phyloP scores from a whole-genome alignment of 2,888 invertebrate species.

The Tillus elongatus region DNA sequence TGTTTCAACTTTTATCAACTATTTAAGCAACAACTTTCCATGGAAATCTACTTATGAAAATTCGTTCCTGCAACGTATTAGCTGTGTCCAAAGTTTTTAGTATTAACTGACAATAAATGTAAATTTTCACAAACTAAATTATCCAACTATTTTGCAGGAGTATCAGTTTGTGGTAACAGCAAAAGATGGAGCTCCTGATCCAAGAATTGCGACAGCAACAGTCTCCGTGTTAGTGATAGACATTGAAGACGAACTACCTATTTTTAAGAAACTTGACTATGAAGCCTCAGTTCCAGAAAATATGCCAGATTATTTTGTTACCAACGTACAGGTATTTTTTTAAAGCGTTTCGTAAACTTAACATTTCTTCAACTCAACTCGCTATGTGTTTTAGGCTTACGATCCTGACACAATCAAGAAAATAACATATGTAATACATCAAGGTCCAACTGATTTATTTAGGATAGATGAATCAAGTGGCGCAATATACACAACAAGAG shows the following conservation, averaged over 20 bases:
- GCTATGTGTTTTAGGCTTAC: conserved; percentile 58
- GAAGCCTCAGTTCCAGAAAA: conserved; percentile 81
- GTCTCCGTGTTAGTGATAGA: conserved; percentile 75
- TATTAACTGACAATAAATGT: neutral
- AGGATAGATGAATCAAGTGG: conserved; percentile 75
- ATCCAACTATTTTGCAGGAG: conserved; percentile 43
- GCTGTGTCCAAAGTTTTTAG: neutral
- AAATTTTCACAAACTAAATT: conserved; percentile 1
- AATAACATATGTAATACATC: conserved; percentile 74
- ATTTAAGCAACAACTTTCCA: too few species aligned
- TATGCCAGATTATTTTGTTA: conserved; percentile 64
- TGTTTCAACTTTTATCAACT: too few species aligned
- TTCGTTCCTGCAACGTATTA: too few species aligned
- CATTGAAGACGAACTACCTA: conserved; percentile 72
- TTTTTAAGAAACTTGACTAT: conserved; percentile 63
- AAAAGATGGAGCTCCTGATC: conserved; percentile 77
- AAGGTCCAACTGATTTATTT: conserved; percentile 74
- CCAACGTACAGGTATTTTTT: conserved; percentile 61
- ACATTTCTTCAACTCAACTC: too few species aligned
- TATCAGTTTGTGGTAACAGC: conserved; percentile 82
- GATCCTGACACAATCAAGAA: conserved; percentile 75
- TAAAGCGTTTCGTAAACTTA: too few species aligned
- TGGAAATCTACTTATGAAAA: too few species aligned
- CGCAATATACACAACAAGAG: conserved; percentile 62
- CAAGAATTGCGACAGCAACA: conserved; percentile 76